phyloP scores from a whole-genome alignment of 2,888 invertebrate genomes.

The Gryllus longicercus region DNA sequence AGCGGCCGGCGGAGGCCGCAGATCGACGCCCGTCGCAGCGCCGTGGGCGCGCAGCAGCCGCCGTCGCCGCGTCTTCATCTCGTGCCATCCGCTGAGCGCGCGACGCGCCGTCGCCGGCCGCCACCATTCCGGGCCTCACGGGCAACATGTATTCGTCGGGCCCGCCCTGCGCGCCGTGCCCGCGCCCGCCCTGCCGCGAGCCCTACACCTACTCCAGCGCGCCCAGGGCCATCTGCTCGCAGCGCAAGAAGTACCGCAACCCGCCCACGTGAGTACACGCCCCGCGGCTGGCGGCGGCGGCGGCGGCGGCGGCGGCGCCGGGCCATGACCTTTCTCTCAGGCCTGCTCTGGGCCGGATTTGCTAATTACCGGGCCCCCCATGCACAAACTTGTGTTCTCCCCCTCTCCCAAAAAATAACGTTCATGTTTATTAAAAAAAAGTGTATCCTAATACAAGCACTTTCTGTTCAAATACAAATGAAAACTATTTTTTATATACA shows the following conservation, averaged over 20 bases:
- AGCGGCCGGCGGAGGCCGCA: background rate
- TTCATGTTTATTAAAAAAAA: too few relatives aligned
- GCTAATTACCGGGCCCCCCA: too few relatives aligned
- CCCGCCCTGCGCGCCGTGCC: background rate
- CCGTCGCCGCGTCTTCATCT: background rate
- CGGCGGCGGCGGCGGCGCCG: too few relatives aligned
- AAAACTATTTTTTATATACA: too few relatives aligned
- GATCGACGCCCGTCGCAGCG: background rate
- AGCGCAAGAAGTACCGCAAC: constrained; percentile 42
- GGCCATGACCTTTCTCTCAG: too few relatives aligned
- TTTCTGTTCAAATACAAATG: too few relatives aligned
- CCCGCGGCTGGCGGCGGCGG: too few relatives aligned
- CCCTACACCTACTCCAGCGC: constrained; percentile 59
- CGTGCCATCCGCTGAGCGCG: background rate
- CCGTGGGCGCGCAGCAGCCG: background rate
- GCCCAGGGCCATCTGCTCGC: constrained; percentile 54
- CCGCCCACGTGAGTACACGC: constrained; percentile 40
- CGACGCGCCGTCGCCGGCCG: background rate
- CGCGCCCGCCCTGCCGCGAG: background rate
- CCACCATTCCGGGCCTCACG: background rate
- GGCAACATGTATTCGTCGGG: background rate
- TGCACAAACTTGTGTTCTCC: too few relatives aligned
- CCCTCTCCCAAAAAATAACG: too few relatives aligned
- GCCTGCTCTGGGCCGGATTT: too few relatives aligned
- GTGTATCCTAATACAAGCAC: too few relatives aligned